These are phyloP conservation scores for Sitobion miscanthi DNA, from an alignment of 1,140 invertebrate species.

Conservation along the genomic window DNA sequence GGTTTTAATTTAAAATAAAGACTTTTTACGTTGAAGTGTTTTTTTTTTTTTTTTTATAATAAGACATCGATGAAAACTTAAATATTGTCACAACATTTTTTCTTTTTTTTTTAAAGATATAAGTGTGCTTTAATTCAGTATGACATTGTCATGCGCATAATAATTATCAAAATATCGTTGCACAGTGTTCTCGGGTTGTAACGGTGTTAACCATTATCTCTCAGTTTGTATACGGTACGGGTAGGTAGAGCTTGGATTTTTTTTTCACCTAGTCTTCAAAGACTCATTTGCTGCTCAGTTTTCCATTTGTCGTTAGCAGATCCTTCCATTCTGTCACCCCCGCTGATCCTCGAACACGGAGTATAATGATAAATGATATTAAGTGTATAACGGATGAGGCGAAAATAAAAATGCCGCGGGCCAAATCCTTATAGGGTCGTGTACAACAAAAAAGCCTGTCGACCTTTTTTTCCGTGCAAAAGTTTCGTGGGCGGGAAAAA, in stretches of 20 bases:
- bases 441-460: constrained; percentile 43
- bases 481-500: constrained; percentile 32
- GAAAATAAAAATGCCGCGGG: neutral
- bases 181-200: neutral
- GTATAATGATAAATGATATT: constrained; percentile 55
- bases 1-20: neutral
- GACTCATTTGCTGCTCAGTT: constrained; percentile 48
- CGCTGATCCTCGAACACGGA: constrained; percentile 22
- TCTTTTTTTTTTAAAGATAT: neutral
- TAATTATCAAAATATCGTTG: neutral
- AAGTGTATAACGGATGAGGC: constrained; percentile 39
- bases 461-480: constrained; percentile 22
- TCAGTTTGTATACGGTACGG: neutral
- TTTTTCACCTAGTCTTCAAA: constrained; percentile 42
- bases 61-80: too few species aligned
- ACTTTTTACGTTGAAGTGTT: neutral
- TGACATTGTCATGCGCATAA: neutral
- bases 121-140: neutral
- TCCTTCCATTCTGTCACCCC: neutral
- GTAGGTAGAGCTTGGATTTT: constrained; percentile 2
- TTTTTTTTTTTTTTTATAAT: too few species aligned
- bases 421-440: constrained; percentile 17
- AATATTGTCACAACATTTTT: too few species aligned
- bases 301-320: constrained; percentile 53
- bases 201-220: constrained; percentile 21